These are phyloP conservation scores for Drosophila rufa DNA, from an alignment of 1,140 invertebrate species.

Conservation along the genomic window DNA sequence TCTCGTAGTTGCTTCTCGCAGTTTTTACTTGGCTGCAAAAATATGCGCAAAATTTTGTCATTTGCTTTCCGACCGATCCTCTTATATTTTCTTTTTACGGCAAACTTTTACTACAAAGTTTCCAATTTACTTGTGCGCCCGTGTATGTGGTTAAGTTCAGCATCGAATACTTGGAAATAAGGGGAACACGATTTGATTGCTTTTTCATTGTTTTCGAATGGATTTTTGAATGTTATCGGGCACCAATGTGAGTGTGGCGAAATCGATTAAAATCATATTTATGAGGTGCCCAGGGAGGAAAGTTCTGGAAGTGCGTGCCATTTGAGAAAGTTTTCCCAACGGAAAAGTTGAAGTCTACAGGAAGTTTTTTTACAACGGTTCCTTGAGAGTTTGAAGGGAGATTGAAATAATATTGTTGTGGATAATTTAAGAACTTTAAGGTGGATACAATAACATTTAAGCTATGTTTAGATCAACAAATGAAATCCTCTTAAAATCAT, in stretches of 20 bases:
- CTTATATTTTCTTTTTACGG: slow-evolving; percentile 29
- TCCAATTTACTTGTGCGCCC: slow-evolving; percentile 45
- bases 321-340: slow-evolving; percentile 28
- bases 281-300: slow-evolving; percentile 47
- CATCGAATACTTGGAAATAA: slow-evolving; percentile 20
- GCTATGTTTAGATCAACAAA: background rate
- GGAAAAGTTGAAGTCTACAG: slow-evolving; percentile 26
- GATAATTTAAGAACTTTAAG: background rate
- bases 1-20: slow-evolving; percentile 28
- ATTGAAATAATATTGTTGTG: background rate
- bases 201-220: slow-evolving; percentile 83
- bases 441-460: background rate
- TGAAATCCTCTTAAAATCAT: background rate
- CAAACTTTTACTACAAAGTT: slow-evolving; percentile 60
- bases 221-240: slow-evolving; percentile 47
- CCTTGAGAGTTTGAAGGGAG: background rate
- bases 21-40: slow-evolving; percentile 45
- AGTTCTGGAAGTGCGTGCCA: slow-evolving; percentile 25
- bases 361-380: slow-evolving; percentile 20
- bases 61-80: slow-evolving; percentile 28
- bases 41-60: slow-evolving; percentile 67
- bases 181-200: slow-evolving; percentile 65
- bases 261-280: slow-evolving; percentile 82
- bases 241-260: slow-evolving; percentile 50
- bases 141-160: slow-evolving; percentile 46